These are phyloP conservation scores for Microctonus aethiopoides DNA, from an alignment of 2,888 invertebrate species.

Conservation along the genomic window DNA sequence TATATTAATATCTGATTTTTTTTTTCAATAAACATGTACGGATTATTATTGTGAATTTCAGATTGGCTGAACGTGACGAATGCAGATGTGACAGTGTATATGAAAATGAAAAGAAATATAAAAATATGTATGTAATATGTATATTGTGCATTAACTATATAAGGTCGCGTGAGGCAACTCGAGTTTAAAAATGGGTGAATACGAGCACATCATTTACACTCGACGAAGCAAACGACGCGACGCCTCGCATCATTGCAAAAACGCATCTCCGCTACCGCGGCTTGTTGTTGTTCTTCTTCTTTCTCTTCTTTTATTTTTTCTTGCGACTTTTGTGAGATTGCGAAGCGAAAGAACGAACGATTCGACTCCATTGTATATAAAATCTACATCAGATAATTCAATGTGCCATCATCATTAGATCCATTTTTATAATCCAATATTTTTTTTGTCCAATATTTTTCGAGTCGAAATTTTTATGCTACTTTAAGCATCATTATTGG, in stretches of 20 bases:
- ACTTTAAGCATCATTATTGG: no score
- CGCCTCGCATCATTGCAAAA: conserved; percentile 15
- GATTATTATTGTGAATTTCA: background rate
- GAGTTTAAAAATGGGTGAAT: background rate
- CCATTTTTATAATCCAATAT: background rate
- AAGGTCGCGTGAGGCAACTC: background rate
- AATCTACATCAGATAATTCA: background rate
- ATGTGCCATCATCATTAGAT: background rate
- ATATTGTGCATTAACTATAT: conserved; percentile 5
- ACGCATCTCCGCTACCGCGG: background rate
- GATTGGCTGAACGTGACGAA: background rate
- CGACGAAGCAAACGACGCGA: conserved; percentile 8
- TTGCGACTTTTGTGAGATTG: background rate
- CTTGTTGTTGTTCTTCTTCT: conserved; percentile 2
- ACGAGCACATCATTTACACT: conserved; percentile 3
- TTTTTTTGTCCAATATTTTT: no score
- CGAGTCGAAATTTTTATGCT: no score
- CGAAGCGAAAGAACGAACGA: background rate
- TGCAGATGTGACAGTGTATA: background rate
- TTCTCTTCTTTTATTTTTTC: background rate
- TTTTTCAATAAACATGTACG: background rate
- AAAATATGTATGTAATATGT: background rate
- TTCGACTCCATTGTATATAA: background rate
- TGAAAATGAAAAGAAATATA: background rate
- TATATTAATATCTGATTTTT: background rate